Base-by-base conservation (phyloP, 2,113 vertebrate species). In the Semicossyphus pulcher region DNA sequence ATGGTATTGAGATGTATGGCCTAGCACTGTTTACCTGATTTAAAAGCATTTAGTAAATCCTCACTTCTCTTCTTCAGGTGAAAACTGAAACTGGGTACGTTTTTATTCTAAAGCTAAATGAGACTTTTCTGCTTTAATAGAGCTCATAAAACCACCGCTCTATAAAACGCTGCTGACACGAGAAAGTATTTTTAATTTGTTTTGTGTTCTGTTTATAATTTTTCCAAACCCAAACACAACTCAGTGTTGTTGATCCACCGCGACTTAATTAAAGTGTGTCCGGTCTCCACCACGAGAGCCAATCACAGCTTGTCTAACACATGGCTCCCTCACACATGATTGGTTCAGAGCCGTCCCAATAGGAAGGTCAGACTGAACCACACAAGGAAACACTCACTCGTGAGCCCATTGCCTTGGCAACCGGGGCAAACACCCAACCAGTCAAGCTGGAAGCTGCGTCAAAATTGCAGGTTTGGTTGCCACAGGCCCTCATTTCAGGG, bases 401-500 rank as follows among this genome's bases (percentile, higher is more conserved):
- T 57, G 31, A 42, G 53, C 59, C 71, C 18, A 32, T 87, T 64
- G 36, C 85, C 73, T 29, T 72, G 78, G 81, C 71, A 68, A 90
- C 88, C 1, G 0, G 34, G 72, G 72, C 80, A 86, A 87, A 85
- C 63, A 73, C 70, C 76, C 79, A 84, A 66, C 74, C 65, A 74
- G 76, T 72, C 47, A 36, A 78, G 78, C 63, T 77, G 73, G 45
- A 81, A 76, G 62, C 80, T 87, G 83, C 68, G 45, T 81, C 48
- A 67, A 88, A 92, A 93, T 92, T 91, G 75, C 80, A 87, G 76
- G 89, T 83, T 89, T 32, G 53, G 68, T 61, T 78, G 81, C 69
- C 77, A 21, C 72, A 86, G 77, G 60, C 84, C n/a, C 61, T 89
- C 70, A 93, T 90, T 93, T 92, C 9, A 18, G 15, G 57, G 64